These are phyloP conservation scores for Chrysodeixis includens DNA, from an alignment of 2,888 invertebrate species.

Conservation along the genomic window DNA sequence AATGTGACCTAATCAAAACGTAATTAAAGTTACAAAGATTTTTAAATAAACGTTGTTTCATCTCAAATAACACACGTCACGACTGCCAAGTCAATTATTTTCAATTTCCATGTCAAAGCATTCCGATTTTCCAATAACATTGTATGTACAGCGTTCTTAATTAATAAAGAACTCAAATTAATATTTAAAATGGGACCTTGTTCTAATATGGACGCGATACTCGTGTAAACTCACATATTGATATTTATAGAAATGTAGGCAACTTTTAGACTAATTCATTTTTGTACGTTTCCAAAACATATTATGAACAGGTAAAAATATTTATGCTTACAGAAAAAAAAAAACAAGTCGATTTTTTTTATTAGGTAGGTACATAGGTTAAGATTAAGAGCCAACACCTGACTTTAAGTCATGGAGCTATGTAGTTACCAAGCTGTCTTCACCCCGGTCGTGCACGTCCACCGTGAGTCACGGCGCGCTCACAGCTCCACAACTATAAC, in stretches of 20 bases:
- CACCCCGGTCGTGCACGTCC: conserved; percentile 8
- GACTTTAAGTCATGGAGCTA: no score
- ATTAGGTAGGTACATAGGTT: no score
- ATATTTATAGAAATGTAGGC: neutral
- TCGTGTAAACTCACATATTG: neutral
- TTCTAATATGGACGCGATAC: neutral
- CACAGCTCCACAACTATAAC: conserved; percentile 21
- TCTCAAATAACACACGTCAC: neutral
- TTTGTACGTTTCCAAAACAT: no score
- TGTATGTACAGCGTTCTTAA: neutral
- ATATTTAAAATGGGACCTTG: neutral
- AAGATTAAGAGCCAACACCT: no score
- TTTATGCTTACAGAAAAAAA: no score
- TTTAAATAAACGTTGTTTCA: neutral
- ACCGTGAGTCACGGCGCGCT: conserved; percentile 21
- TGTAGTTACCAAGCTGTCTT: conserved; percentile 4
- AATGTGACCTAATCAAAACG: neutral
- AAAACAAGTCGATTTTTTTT: no score
- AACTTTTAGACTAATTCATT: no score
- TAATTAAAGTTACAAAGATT: neutral
- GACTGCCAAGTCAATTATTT: neutral
- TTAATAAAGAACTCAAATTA: conserved; percentile 2
- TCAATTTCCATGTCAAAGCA: neutral
- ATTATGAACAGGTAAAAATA: no score
- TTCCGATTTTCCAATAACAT: neutral